phyloP scores from a whole-genome alignment of 2,113 vertebrate genomes.

The Cinclus mexicanus region DNA sequence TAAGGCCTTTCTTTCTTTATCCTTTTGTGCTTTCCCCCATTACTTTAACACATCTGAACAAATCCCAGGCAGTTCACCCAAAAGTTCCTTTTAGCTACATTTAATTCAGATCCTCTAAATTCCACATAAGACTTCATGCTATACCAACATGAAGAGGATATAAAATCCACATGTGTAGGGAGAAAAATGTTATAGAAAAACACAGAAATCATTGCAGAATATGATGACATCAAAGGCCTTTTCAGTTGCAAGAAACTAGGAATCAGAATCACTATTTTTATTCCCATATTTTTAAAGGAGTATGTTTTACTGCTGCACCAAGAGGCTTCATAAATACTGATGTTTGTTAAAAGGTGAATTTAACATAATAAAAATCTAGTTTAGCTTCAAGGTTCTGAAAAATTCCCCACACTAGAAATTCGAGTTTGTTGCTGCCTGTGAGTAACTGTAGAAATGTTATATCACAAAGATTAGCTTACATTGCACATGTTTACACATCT shows the following conservation, averaged over 20 bases:
- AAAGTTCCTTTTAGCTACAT: constrained; percentile 76
- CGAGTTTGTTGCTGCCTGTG: neutral
- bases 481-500: neutral
- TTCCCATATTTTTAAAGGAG: neutral
- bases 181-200: constrained; percentile 61
- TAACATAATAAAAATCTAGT: neutral
- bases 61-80: constrained; percentile 73
- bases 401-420: neutral
- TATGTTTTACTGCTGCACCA: neutral
- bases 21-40: constrained; percentile 80
- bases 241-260: neutral
- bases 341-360: constrained; percentile 2
- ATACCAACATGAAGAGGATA: constrained; percentile 63
- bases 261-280: neutral
- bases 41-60: constrained; percentile 82
- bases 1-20: constrained; percentile 77
- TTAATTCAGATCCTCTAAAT: constrained; percentile 78
- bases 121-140: constrained; percentile 63
- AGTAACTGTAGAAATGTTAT: neutral
- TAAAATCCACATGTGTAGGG: constrained; percentile 56
- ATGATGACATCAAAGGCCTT: constrained; percentile 12
- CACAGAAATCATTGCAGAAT: constrained; percentile 54
- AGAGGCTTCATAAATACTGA: neutral
- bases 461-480: neutral
- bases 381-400: neutral